phyloP scores from a whole-genome alignment of 2,888 invertebrate genomes.

The Congeria kusceri region DNA sequence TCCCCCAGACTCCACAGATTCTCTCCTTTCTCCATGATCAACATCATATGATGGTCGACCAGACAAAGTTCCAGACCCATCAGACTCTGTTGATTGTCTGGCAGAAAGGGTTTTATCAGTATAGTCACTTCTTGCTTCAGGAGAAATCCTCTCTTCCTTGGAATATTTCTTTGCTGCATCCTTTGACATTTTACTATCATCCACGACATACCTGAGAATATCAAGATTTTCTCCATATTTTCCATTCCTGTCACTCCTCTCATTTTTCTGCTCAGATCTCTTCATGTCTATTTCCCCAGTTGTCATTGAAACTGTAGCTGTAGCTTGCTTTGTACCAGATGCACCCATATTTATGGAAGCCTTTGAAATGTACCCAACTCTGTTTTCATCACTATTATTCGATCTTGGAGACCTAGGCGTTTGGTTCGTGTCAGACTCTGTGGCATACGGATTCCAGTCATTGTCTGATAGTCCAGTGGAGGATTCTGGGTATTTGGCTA shows the following conservation, averaged over 20 bases:
- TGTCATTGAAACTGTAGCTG: conserved; percentile 47
- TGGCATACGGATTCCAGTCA: conserved; percentile 81
- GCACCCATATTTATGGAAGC: conserved; percentile 45
- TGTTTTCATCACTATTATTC: conserved; percentile 49
- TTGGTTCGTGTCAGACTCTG: conserved; percentile 78
- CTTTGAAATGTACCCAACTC: conserved; percentile 47
- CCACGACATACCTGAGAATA: conserved; percentile 49
- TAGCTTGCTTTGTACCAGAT: conserved; percentile 17
- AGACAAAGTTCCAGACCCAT: conserved; percentile 19
- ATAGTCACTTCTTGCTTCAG: conserved; percentile 36
- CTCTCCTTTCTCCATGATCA: conserved; percentile 20
- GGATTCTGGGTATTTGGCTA: conserved; percentile 78
- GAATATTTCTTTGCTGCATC: neutral
- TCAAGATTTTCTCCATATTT: conserved; percentile 32
- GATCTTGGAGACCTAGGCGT: conserved; percentile 70
- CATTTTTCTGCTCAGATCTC: neutral
- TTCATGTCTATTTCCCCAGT: conserved; percentile 44
- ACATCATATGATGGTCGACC: conserved; percentile 23
- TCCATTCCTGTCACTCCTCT: conserved; percentile 2
- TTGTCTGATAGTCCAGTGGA: conserved; percentile 78
- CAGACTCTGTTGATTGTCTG: conserved; percentile 49
- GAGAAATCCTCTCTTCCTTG: conserved; percentile 21
- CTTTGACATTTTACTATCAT: conserved; percentile 13
- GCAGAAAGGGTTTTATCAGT: conserved; percentile 47
- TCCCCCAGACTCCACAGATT: conserved; percentile 40